Percentiles rank a stretch among this genome's conserved stretches.
Evolutionary conservation across 2,888 invertebrate genomes (phyloP).

Genomic region (Caprella mutica): DNA sequence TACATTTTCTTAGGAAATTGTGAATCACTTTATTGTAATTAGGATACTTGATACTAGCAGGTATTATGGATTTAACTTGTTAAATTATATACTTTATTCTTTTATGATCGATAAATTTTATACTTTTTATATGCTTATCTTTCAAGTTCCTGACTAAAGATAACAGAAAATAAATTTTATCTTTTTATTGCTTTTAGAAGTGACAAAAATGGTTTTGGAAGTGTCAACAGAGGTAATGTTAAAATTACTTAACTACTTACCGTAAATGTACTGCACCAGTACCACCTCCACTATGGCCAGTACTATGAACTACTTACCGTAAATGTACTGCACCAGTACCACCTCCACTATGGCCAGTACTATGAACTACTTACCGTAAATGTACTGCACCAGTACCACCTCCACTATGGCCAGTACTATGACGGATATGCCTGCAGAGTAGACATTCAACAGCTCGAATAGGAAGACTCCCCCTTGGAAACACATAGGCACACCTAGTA

Average conservation of each 20-base stretch:
- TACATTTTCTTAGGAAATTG: too few relatives aligned
- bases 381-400: conserved; percentile 39
- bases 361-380: conserved; percentile 13
- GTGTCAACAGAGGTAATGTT: neutral
- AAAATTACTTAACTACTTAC: neutral
- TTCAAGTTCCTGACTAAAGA: too few relatives aligned
- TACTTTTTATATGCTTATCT: too few relatives aligned
- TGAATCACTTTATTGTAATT: too few relatives aligned
- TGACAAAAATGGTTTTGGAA: neutral
- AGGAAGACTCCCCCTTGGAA: conserved; percentile 46
- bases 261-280: conserved; percentile 36
- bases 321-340: conserved; percentile 37
- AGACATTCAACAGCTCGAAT: conserved; percentile 46
- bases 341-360: conserved; percentile 43
- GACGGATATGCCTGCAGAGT: conserved; percentile 40
- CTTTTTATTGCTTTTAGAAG: neutral
- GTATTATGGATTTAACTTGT: too few relatives aligned
- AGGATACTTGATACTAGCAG: too few relatives aligned
- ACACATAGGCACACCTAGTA: conserved; percentile 20
- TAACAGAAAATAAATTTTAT: neutral
- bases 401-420: conserved; percentile 43
- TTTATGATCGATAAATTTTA: too few relatives aligned
- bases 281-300: conserved; percentile 44
- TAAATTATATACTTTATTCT: too few relatives aligned
- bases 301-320: conserved; percentile 14